A percentile compares a stretch with the other conserved stretches of the same genome.
Evolutionary conservation across 2,113 vertebrate genomes (phyloP).

Genomic region (Pachycephala philippinensis): DNA sequence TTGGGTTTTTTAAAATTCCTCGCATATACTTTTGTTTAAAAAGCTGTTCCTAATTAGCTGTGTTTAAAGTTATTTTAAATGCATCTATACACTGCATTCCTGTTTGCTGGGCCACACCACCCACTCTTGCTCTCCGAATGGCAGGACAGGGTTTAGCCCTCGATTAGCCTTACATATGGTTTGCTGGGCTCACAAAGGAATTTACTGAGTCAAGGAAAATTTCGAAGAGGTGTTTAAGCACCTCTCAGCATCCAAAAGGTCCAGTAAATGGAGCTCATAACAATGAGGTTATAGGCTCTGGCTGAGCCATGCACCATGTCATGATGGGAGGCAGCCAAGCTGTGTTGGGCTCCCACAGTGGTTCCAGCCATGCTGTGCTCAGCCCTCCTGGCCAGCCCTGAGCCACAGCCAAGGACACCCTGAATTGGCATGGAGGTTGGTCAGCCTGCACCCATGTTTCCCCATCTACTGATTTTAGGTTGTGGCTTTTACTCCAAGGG

Average conservation of each 20-base stretch:
- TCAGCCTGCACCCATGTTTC: neutral
- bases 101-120: neutral
- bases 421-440: neutral
- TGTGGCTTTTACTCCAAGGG: neutral
- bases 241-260: neutral
- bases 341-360: neutral
- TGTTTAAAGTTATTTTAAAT: neutral
- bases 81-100: neutral
- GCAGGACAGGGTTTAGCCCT: neutral
- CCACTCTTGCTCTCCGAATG: neutral
- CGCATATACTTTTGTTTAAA: neutral
- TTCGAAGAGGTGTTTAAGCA: constrained; percentile 4
- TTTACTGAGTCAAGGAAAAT: neutral
- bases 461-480: neutral
- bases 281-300: neutral
- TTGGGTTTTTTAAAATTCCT: neutral
- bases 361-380: neutral
- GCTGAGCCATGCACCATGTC: rapidly evolving
- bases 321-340: rapidly evolving
- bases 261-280: neutral
- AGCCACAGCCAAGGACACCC: neutral
- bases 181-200: neutral
- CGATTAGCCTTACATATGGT: neutral
- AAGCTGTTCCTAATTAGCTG: neutral
- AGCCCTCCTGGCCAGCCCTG: neutral